A percentile compares a stretch with the other conserved stretches of the same genome.
phyloP scores from a whole-genome alignment of 1,140 invertebrate species.

The Theocolax elegans region DNA sequence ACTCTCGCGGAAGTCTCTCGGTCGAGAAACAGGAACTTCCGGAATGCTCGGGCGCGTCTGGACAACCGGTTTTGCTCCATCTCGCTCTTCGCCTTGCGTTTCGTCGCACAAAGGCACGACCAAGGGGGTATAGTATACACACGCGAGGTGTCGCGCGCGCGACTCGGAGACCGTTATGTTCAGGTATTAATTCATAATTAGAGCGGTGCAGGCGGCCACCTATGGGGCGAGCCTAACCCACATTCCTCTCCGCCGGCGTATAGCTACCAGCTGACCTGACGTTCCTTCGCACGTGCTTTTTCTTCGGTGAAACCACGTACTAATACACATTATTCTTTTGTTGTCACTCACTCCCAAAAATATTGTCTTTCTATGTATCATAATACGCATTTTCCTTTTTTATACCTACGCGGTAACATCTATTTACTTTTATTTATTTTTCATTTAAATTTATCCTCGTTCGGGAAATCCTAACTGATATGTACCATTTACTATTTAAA shows the following conservation, averaged over 20 bases:
- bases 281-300: neutral
- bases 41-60: slow-evolving; percentile 38
- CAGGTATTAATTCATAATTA: slow-evolving; percentile 67
- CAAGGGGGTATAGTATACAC: neutral
- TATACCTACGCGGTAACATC: too few species aligned
- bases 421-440: too few species aligned
- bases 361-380: too few species aligned
- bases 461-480: too few species aligned
- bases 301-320: too few species aligned
- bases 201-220: slow-evolving; percentile 53
- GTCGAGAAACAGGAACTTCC: slow-evolving; percentile 33
- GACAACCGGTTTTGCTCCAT: slow-evolving; percentile 48
- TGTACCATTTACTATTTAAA: too few species aligned
- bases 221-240: slow-evolving; percentile 63
- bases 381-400: too few species aligned
- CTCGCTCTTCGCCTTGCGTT: slow-evolving; percentile 28
- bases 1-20: slow-evolving; percentile 20
- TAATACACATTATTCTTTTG: too few species aligned
- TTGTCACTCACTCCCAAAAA: too few species aligned
- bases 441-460: too few species aligned
- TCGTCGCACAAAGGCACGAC: slow-evolving; percentile 24
- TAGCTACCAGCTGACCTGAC: neutral
- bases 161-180: slow-evolving; percentile 57
- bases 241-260: slow-evolving; percentile 53
- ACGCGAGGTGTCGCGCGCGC: slow-evolving; percentile 51